Evolutionary conservation across 2,797 vertebrate genomes (phyloP).

Genomic region (Pipistrellus pipistrellus): DNA sequence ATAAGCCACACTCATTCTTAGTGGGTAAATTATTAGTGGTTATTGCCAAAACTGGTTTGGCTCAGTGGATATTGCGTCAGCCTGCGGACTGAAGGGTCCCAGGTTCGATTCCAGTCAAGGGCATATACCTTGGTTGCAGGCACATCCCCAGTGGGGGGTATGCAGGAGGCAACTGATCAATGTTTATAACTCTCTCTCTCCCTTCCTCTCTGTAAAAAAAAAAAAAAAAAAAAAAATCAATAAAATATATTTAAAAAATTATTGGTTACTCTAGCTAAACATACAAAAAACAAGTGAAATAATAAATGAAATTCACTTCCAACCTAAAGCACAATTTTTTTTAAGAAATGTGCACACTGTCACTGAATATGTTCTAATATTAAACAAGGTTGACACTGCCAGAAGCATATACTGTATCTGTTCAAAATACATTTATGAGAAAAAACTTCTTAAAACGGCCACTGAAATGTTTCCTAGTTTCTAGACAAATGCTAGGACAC

Average conservation of each 20-base stretch:
- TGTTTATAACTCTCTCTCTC: no score
- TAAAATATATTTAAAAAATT: neutral
- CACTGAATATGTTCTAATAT: neutral
- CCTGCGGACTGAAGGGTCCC: no score
- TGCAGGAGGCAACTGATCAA: no score
- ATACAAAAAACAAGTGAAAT: slow-evolving; percentile 21
- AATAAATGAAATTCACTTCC: slow-evolving; percentile 61
- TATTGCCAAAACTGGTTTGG: neutral
- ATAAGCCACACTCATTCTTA: neutral
- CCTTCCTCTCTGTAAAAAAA: no score
- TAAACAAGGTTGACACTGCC: neutral
- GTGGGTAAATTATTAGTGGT: neutral
- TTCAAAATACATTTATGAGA: slow-evolving; percentile 61
- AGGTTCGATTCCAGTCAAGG: no score
- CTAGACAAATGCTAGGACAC: slow-evolving; percentile 18
- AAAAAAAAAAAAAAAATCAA: no score
- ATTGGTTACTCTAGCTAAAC: neutral
- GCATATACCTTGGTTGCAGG: no score
- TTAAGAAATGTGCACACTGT: neutral
- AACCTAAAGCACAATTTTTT: slow-evolving; percentile 16
- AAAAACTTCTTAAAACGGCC: slow-evolving; percentile 24
- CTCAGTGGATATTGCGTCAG: no score
- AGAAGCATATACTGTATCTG: slow-evolving; percentile 30
- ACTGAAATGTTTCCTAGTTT: slow-evolving; percentile 48
- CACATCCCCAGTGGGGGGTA: no score